Base-by-base conservation (phyloP, 1,140 invertebrate genomes). In the Octopus sinensis region DNA sequence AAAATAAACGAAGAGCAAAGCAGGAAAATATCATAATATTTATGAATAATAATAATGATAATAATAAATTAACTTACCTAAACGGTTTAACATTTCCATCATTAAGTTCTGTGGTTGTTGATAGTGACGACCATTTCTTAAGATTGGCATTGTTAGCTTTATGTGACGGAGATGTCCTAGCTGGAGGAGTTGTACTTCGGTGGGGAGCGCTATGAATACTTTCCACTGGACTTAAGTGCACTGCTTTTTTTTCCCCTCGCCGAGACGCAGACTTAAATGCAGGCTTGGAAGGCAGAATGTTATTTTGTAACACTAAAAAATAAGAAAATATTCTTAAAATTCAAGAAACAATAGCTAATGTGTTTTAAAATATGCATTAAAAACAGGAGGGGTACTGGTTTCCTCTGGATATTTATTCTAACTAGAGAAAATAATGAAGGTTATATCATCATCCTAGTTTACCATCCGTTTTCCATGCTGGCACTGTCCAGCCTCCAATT, bases 51-150 rank as follows among this genome's bases (percentile, higher is more conserved):
- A 43, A 43, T 43, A 43, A 43, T 43, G 30, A 71, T 76, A 75
- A 76, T 76, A 52, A 6, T 23, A 30, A 62, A 5, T 6, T 5
- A 51, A 78, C 83, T 82, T 79, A 86, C 84, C 81, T 85, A 79
- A 81, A 81, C 12, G 84, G 79, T 23, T 82, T 84, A 12, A 86
- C 79, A 12, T 54, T 30, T 51, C 83, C 76, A 79, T 85, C 84
- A 62, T 83, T 83, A 73, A 86, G 82, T 30, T 85, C 85, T 23
- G 83, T 78, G 13, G 85, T 83, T 68, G 84, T 87, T 23, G 85
- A 84, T 80, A 87, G 80, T 5, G 88, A 88, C 17, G 86, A 86
- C 88, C 88, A 89, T 83, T 89, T 89, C 79, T 86, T 86, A 56
- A 73, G 23, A 52, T 84, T 84, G 52, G 80, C 80, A 52, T 77